Conservation (phyloP, 2,113 vertebrate species). For the Rhinoptilus africanus region DNA sequence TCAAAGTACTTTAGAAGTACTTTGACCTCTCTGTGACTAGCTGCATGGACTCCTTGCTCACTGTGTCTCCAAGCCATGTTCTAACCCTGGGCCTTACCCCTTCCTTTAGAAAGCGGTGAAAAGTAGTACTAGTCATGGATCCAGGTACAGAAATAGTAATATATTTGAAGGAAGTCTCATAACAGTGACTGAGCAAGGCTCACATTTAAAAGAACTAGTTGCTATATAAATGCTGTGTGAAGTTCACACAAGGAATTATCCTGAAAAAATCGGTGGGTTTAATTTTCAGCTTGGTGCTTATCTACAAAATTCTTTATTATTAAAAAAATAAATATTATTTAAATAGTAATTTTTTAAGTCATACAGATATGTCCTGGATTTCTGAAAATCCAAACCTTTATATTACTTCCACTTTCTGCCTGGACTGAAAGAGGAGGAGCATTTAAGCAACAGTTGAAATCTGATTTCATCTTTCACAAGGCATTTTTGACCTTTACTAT, state of each 20-base stretch:
- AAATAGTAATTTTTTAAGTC: neutral
- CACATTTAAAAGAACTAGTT: neutral
- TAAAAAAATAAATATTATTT: neutral
- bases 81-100: neutral
- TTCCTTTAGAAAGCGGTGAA: neutral
- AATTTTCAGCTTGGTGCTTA: neutral
- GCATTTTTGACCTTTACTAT: neutral
- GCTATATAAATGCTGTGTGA: accelerated
- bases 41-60: neutral
- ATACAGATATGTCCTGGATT: neutral
- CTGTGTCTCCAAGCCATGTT: neutral
- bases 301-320: neutral
- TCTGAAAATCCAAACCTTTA: neutral
- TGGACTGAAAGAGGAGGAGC: neutral
- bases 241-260: neutral
- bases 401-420: neutral
- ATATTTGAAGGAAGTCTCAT: neutral
- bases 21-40: neutral
- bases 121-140: neutral
- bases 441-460: neutral
- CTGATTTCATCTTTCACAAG: neutral
- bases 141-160: neutral
- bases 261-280: neutral
- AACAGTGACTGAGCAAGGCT: neutral
- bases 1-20: neutral